Conservation (phyloP, 2,113 vertebrate species). For the Sterrhoptilus dennistouni region DNA sequence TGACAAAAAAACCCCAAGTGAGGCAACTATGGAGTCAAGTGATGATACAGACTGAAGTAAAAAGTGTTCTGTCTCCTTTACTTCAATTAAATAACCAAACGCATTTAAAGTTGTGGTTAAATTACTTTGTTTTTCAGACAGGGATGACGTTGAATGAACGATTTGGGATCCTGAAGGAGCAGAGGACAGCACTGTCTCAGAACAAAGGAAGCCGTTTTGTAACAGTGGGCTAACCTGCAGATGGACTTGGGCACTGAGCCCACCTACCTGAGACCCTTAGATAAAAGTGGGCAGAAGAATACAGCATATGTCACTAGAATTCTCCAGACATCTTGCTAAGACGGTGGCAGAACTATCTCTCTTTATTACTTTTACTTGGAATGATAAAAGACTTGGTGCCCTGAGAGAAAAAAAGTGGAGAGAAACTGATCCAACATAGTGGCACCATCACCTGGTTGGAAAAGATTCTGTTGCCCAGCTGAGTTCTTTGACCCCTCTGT, state of each 20-base stretch:
- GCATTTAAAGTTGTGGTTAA: not conserved
- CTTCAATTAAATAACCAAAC: not conserved
- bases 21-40: not conserved
- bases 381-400: slow-evolving; percentile 43
- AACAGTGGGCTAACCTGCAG: slow-evolving; percentile 80
- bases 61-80: not conserved
- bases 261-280: slow-evolving; percentile 31
- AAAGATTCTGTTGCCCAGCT: slow-evolving; percentile 54
- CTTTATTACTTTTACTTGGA: slow-evolving; percentile 65
- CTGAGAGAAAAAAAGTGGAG: slow-evolving; percentile 33
- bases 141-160: slow-evolving; percentile 93
- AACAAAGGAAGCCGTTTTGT: slow-evolving; percentile 91
- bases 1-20: not conserved
- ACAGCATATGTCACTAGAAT: slow-evolving; percentile 51
- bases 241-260: slow-evolving; percentile 24
- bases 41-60: not conserved
- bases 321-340: slow-evolving; percentile 64
- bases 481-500: slow-evolving; percentile 35
- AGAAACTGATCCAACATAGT: not conserved
- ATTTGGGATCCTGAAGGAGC: slow-evolving; percentile 93
- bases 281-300: slow-evolving; percentile 46
- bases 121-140: slow-evolving; percentile 76
- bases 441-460: slow-evolving; percentile 20
- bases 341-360: slow-evolving; percentile 62
- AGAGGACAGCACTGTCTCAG: slow-evolving; percentile 78